Evolutionary conservation across 2,888 invertebrate genomes (phyloP).

Genomic region (Ligdia adustata): DNA sequence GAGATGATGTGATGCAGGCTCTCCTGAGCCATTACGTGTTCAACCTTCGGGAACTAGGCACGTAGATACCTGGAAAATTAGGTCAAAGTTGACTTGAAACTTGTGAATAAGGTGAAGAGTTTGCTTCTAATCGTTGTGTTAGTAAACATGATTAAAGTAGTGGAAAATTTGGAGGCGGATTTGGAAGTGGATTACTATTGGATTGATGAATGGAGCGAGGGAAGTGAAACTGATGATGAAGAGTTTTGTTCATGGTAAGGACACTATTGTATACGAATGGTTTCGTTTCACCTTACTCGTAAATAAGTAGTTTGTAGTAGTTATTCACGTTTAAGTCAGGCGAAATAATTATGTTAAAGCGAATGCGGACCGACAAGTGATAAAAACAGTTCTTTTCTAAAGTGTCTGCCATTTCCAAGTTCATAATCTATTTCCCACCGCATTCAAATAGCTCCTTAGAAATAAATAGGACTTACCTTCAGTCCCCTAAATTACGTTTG

Average conservation of each 20-base stretch:
- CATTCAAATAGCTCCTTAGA: constrained; percentile 22
- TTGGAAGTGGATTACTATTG: constrained; percentile 33
- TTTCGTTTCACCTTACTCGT: no score
- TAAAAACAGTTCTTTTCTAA: no score
- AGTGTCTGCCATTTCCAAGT: no score
- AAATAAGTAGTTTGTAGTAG: no score
- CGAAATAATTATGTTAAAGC: no score
- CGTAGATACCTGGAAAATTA: not conserved
- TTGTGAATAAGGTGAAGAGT: no score
- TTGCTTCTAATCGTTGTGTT: no score
- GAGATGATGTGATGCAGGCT: constrained; percentile 42
- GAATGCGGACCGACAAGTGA: no score
- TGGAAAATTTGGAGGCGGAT: constrained; percentile 20
- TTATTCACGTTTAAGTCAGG: no score
- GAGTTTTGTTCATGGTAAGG: constrained; percentile 31
- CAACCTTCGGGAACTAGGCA: constrained; percentile 42
- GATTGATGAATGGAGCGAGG: constrained; percentile 28
- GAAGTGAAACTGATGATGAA: constrained; percentile 31
- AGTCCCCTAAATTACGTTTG: constrained; percentile 24
- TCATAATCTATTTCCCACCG: not conserved
- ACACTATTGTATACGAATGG: not conserved
- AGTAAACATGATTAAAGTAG: constrained; percentile 21
- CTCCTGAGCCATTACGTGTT: constrained; percentile 38
- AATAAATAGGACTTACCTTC: constrained; percentile 4
- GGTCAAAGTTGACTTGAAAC: not conserved